phyloP scores from a whole-genome alignment of 2,113 vertebrate species.

The Prinia subflava region DNA sequence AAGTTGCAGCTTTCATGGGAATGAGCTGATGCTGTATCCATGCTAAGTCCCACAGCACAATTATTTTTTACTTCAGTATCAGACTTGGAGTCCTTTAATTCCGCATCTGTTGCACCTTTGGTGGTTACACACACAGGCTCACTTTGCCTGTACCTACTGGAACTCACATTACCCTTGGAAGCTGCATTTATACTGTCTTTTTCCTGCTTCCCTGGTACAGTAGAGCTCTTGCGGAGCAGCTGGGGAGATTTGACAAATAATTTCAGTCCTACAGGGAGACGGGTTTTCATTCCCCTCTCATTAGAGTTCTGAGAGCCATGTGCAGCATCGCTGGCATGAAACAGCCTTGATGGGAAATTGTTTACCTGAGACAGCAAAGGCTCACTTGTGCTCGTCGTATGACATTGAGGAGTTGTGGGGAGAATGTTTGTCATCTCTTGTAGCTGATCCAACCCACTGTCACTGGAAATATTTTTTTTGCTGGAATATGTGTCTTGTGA shows the following conservation, averaged over 20 bases:
- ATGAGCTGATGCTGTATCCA: constrained; percentile 34
- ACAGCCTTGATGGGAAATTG: constrained; percentile 28
- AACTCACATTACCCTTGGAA: constrained; percentile 76
- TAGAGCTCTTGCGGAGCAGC: constrained; percentile 77
- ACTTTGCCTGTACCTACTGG: constrained; percentile 44
- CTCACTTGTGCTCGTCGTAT: constrained; percentile 53
- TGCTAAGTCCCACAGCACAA: constrained; percentile 35
- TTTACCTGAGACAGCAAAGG: constrained; percentile 67
- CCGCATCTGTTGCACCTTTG: neutral
- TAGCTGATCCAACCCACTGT: constrained; percentile 56
- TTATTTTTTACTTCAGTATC: constrained; percentile 43
- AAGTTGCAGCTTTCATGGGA: constrained; percentile 31
- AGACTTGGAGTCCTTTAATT: constrained; percentile 31
- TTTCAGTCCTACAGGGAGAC: constrained; percentile 83
- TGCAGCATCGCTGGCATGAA: constrained; percentile 27
- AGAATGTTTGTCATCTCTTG: constrained; percentile 64
- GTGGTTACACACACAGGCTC: neutral
- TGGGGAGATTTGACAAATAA: constrained; percentile 84
- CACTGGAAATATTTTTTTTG: constrained; percentile 62
- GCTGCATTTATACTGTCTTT: constrained; percentile 89
- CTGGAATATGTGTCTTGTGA: constrained; percentile 63
- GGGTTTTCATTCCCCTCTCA: constrained; percentile 80
- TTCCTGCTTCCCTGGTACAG: constrained; percentile 85
- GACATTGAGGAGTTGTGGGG: constrained; percentile 53
- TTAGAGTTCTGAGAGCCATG: constrained; percentile 51